Evolutionary conservation across 2,888 invertebrate species (phyloP).

Genomic region (Polylopha cassiicola): DNA sequence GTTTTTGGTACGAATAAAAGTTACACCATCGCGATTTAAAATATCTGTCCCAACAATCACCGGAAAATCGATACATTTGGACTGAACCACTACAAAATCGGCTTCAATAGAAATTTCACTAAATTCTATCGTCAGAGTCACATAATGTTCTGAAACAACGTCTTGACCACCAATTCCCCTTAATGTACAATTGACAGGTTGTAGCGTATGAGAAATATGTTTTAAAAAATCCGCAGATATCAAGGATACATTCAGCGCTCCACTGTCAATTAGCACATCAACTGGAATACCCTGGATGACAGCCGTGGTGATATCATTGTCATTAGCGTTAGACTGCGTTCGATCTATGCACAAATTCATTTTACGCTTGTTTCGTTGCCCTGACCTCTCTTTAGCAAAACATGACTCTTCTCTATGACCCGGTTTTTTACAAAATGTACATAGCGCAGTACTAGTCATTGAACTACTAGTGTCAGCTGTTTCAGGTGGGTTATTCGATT

Average conservation of each 20-base stretch:
- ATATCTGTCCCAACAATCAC: constrained; percentile 30
- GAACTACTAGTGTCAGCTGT: not conserved
- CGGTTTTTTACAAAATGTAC: not conserved
- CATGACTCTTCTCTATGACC: not conserved
- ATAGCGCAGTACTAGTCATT: too few species aligned
- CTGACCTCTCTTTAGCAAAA: not conserved
- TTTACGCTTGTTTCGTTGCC: constrained; percentile 18
- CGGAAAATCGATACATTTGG: constrained; percentile 22
- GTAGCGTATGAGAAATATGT: constrained; percentile 12
- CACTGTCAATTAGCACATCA: constrained; percentile 30
- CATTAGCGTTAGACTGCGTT: not conserved
- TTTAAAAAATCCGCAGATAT: constrained; percentile 22
- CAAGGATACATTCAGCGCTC: constrained; percentile 23
- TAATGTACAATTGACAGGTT: constrained; percentile 5
- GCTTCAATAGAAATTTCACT: constrained; percentile 24
- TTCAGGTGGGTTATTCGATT: not conserved
- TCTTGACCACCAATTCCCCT: constrained; percentile 21
- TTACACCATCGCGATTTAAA: constrained; percentile 26
- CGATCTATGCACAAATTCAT: constrained; percentile 14
- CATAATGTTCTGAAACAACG: constrained; percentile 10
- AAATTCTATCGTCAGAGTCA: constrained; percentile 22
- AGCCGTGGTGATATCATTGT: constrained; percentile 17
- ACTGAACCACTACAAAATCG: constrained; percentile 26
- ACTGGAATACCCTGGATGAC: constrained; percentile 22
- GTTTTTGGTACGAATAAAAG: constrained; percentile 23